phyloP scores from a whole-genome alignment of 2,888 invertebrate species.

The Odontothrips loti region DNA sequence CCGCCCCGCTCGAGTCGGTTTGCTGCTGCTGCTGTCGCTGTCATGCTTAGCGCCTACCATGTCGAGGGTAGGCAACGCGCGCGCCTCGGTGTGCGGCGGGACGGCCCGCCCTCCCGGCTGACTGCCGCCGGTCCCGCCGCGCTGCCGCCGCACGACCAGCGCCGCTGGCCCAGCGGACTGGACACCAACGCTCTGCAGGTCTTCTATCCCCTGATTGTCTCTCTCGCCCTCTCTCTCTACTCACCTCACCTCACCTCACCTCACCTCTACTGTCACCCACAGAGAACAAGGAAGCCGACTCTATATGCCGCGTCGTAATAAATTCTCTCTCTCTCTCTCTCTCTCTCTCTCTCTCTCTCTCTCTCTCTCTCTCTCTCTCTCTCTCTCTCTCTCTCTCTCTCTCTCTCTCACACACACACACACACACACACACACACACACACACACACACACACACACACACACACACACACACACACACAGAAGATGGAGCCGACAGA shows the following conservation, averaged over 20 bases:
- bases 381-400: neutral
- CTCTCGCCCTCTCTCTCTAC: neutral
- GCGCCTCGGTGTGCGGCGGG: neutral
- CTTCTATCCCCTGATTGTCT: neutral
- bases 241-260: neutral
- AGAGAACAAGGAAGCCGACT: no score
- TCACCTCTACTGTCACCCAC: no score
- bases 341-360: conserved; percentile 19
- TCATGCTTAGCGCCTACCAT: neutral
- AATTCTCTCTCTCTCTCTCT: neutral
- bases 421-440: no score
- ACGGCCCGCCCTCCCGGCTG: neutral
- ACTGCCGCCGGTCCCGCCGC: neutral
- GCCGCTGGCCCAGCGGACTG: no score
- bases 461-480: no score
- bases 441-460: no score
- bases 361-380: neutral
- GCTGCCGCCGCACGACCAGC: no score
- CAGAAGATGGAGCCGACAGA: neutral
- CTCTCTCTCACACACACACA: no score
- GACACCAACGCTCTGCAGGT: no score
- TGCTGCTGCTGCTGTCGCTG: no score
- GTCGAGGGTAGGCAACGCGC: neutral
- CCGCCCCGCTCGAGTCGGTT: no score
- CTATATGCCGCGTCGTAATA: no score